These are phyloP conservation scores for Catostylus mosaicus DNA, from an alignment of 30 jellyfish, hydroid and myxozoan species.

Conservation along the genomic window DNA sequence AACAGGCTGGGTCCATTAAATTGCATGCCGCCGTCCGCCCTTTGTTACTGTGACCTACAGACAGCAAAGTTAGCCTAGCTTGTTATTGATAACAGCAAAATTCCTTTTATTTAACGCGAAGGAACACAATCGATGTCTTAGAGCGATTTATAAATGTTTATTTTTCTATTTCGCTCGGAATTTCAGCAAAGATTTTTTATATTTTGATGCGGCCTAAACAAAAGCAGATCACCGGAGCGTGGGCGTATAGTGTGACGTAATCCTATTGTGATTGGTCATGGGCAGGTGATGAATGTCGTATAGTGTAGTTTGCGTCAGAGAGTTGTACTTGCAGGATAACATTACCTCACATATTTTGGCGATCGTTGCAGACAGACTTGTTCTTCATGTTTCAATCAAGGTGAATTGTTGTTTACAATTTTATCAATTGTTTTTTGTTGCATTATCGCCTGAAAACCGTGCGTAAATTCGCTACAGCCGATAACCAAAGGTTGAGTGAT, in stretches of 20 bases:
- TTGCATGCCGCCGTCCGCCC: constrained; percentile 15
- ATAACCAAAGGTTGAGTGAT: constrained; percentile 4
- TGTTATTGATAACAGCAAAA: constrained; percentile 13
- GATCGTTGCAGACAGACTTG: not conserved
- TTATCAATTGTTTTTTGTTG: not conserved
- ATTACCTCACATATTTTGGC: constrained; percentile 34
- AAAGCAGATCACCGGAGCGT: constrained; percentile 45
- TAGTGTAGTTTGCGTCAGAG: constrained; percentile 69
- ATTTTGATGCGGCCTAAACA: constrained; percentile 38
- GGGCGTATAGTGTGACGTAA: constrained; percentile 78
- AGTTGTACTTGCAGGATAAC: constrained; percentile 44
- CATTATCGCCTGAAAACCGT: not conserved
- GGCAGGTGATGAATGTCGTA: constrained; percentile 81
- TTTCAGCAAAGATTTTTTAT: constrained; percentile 11
- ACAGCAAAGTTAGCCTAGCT: not conserved
- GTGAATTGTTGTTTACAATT: not conserved
- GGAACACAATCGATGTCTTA: not conserved
- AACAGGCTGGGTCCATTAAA: not conserved
- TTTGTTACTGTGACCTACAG: constrained; percentile 2
- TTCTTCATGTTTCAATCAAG: not conserved
- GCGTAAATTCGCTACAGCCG: not conserved
- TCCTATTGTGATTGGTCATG: constrained; percentile 79
- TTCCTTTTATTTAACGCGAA: not conserved
- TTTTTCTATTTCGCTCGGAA: constrained; percentile 12
- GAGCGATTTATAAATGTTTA: constrained; percentile 6